Evolutionary conservation across 2,888 invertebrate genomes (phyloP).

Genomic region (Leptothorax acervorum): DNA sequence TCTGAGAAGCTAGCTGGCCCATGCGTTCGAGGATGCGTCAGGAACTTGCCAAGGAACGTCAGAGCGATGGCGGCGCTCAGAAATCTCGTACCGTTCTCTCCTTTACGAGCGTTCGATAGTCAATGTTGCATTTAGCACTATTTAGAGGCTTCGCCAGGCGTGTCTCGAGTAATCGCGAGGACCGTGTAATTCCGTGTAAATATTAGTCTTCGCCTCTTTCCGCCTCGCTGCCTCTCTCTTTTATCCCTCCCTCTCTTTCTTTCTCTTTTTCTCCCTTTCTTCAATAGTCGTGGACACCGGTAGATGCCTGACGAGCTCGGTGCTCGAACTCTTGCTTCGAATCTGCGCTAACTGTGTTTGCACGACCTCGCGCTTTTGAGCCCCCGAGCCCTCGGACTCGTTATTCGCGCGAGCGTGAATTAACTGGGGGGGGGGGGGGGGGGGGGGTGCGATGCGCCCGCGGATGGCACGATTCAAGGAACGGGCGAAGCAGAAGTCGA

Average conservation of each 20-base stretch:
- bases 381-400: neutral
- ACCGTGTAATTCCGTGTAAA: constrained; percentile 68
- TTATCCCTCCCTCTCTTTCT: too few species aligned
- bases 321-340: constrained; percentile 18
- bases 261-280: neutral
- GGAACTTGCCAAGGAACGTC: neutral
- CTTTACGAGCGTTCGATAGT: neutral
- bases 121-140: constrained; percentile 12
- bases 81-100: neutral
- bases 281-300: constrained; percentile 7
- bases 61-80: neutral
- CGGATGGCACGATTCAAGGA: neutral
- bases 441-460: neutral
- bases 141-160: constrained; percentile 4
- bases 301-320: neutral
- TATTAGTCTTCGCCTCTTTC: constrained; percentile 59
- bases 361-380: constrained; percentile 19
- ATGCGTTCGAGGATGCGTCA: constrained; percentile 1
- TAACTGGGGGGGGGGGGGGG: neutral
- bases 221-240: constrained; percentile 10
- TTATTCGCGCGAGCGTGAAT: constrained; percentile 29
- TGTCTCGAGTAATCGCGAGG: constrained; percentile 55
- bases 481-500: neutral
- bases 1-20: neutral
- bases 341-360: constrained; percentile 23